These are phyloP conservation scores for Melanostoma mellinum DNA, from an alignment of 2,888 invertebrate species.

Conservation along the genomic window DNA sequence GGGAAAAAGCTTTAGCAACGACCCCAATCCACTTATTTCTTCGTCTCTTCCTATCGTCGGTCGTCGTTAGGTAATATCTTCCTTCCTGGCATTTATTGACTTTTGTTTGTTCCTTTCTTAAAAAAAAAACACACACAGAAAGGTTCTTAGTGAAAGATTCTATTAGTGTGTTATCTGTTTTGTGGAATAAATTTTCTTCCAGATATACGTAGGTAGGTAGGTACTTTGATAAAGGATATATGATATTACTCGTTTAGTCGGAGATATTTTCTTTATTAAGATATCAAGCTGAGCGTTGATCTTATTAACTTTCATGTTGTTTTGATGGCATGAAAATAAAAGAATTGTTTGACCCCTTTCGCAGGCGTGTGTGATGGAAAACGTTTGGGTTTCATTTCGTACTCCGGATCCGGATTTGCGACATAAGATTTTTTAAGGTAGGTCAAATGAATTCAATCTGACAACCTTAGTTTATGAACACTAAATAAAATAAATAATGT, in stretches of 20 bases:
- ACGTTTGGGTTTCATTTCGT: too few relatives aligned
- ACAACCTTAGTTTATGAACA: too few relatives aligned
- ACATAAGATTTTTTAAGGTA: too few relatives aligned
- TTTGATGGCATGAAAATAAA: slow-evolving; percentile 48
- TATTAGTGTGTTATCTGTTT: slow-evolving; percentile 60
- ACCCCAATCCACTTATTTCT: slow-evolving; percentile 50
- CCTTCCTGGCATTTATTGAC: slow-evolving; percentile 75
- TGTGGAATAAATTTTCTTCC: slow-evolving; percentile 29
- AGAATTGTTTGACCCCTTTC: slow-evolving; percentile 40
- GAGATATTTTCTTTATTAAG: slow-evolving; percentile 25
- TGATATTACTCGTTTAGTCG: neutral
- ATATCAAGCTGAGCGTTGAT: slow-evolving; percentile 44
- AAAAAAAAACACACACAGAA: slow-evolving; percentile 5
- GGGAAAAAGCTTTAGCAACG: slow-evolving; percentile 33
- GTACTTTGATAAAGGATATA: slow-evolving; percentile 31
- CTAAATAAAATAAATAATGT: too few relatives aligned
- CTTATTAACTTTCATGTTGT: slow-evolving; percentile 57
- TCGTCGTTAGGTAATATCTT: slow-evolving; percentile 70
- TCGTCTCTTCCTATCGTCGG: slow-evolving; percentile 57
- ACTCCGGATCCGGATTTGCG: too few relatives aligned
- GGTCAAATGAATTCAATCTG: too few relatives aligned
- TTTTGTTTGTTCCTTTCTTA: slow-evolving; percentile 45
- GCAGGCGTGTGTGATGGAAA: neutral
- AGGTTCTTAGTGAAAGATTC: slow-evolving; percentile 20
- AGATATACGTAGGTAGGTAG: neutral